These are phyloP conservation scores for Sesamia inferens DNA, from an alignment of 2,888 invertebrate genomes.

Conservation along the genomic window DNA sequence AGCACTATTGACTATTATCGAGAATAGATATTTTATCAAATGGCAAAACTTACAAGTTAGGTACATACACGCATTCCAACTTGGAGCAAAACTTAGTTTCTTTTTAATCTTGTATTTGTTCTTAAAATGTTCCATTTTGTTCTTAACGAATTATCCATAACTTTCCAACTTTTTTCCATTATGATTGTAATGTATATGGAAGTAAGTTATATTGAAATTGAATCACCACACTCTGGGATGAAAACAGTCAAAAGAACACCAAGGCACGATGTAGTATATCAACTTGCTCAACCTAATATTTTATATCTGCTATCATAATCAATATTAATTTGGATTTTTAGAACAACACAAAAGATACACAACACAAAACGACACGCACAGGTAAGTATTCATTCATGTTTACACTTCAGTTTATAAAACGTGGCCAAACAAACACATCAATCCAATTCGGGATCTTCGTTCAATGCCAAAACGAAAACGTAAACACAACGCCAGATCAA, in stretches of 20 bases:
- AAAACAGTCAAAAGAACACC: slow-evolving; percentile 9
- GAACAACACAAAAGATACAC: slow-evolving; percentile 26
- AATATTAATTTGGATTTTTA: slow-evolving; percentile 6
- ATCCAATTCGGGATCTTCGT: slow-evolving; percentile 84
- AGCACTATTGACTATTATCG: not conserved
- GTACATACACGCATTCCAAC: slow-evolving; percentile 15
- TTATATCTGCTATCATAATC: slow-evolving; percentile 4
- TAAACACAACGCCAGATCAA: slow-evolving; percentile 85
- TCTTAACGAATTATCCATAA: not conserved
- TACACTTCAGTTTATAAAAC: slow-evolving; percentile 74
- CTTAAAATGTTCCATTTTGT: not conserved
- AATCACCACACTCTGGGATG: slow-evolving; percentile 17
- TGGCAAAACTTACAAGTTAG: slow-evolving; percentile 1
- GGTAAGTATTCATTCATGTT: slow-evolving; percentile 74
- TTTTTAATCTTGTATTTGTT: not conserved
- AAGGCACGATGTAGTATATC: slow-evolving; percentile 22
- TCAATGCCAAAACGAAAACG: slow-evolving; percentile 86
- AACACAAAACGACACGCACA: slow-evolving; percentile 58
- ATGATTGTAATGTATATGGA: slow-evolving; percentile 6
- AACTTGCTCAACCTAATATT: slow-evolving; percentile 13
- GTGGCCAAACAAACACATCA: slow-evolving; percentile 78
- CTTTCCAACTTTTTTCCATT: slow-evolving; percentile 25
- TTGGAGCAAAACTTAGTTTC: slow-evolving; percentile 28
- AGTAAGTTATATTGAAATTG: not conserved
- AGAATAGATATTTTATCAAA: not conserved